Evolutionary conservation across 2,797 vertebrate species (phyloP), one percentile per base, ranked within the genome.

Genomic region (Falco columbarius): DNA sequence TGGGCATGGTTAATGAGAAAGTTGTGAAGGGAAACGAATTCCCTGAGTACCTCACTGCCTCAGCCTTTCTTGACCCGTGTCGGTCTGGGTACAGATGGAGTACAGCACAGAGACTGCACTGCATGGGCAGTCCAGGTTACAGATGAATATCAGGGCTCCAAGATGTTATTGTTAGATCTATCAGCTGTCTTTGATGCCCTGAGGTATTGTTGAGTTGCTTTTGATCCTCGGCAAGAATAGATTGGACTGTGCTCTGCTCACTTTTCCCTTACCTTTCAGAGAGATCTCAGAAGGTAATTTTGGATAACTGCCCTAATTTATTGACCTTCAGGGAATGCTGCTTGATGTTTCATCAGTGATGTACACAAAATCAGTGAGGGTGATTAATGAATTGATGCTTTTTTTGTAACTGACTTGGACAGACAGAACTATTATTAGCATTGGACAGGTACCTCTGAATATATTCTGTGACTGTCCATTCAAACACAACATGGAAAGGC

Each of bases 151-250:
- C 93, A 93, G 97, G 96, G 93, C 89, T 95, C 73, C 89, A 83
- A 96, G 93, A 97, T 94, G 91, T 96, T 97, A 95, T 94, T 97
- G 94, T 97, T 94, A 97, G 96, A 97, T 96, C 97, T 95, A 90
- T 96, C 95, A 91, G 89, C 92, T 94, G 93, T 93, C 95, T 97
- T 96, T 97, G 95, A 96, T 96, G 93, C 94, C 92, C 92, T 76
- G 93, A 96, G 94, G 92, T 97, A 97, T 97, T 97, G 96, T 96
- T 94, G 95, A 96, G 89, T 20, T 88, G 92, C 89, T 96, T 97
- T 96, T 97, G 93, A 96, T 96, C 94, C 93, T 87, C 40, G 0
- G 81, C 72, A 91, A 96, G 95, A 96, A 96, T 96, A 97, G 96
- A 95, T 94, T 79, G 96, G 95, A 95, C 96, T 96, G 72, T 86